These are phyloP conservation scores for Gadus chalcogrammus DNA, from an alignment of 2,113 vertebrate species.

Conservation along the genomic window DNA sequence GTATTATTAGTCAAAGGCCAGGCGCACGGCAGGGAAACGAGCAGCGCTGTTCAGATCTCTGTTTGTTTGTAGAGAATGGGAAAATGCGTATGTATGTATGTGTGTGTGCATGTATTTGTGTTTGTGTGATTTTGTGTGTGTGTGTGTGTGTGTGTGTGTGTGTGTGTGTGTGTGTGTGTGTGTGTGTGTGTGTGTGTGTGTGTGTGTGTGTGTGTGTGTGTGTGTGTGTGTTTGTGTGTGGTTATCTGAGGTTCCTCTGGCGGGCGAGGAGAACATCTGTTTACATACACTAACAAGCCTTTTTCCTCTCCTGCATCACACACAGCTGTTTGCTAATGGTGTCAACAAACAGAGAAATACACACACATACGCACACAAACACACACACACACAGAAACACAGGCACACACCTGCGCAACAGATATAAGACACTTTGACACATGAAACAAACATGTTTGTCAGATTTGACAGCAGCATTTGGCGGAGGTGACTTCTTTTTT, in stretches of 20 bases:
- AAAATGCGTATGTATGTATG: conserved; percentile 21
- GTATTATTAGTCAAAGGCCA: conserved; percentile 56
- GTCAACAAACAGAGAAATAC: background rate
- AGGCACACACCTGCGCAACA: background rate
- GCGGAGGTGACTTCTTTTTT: background rate
- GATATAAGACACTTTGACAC: background rate
- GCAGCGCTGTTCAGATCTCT: conserved; percentile 22
- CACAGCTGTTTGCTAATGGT: background rate
- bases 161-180: no score
- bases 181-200: background rate
- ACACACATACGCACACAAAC: background rate
- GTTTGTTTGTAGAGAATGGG: conserved; percentile 53
- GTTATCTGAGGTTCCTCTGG: background rate
- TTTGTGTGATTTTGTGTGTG: no score
- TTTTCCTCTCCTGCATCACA: background rate
- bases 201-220: no score
- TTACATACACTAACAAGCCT: background rate
- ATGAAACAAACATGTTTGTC: background rate
- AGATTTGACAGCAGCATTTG: background rate
- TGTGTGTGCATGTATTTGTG: background rate
- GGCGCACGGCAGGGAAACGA: conserved; percentile 28
- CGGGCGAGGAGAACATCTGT: background rate
- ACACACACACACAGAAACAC: background rate
- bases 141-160: no score
- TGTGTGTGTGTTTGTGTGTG: no score